Percentiles rank a stretch among this genome's conserved stretches.
These are phyloP conservation scores for Nomada fabriciana DNA, from an alignment of 2,888 invertebrate species.

Conservation along the genomic window DNA sequence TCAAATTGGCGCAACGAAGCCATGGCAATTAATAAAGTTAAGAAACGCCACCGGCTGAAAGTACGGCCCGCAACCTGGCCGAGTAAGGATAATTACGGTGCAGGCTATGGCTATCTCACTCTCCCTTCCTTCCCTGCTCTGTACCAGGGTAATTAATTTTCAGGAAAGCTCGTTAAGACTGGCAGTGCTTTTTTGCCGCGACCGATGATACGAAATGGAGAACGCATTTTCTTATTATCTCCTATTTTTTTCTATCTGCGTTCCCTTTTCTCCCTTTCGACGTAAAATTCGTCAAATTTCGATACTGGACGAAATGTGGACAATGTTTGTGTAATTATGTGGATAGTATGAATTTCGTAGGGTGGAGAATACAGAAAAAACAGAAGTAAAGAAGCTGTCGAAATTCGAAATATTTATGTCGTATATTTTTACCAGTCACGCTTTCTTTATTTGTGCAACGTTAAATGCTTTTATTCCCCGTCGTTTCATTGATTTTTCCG, in stretches of 20 bases:
- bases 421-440: too few species aligned
- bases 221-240: background rate
- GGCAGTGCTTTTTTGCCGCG: background rate
- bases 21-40: slow-evolving; percentile 68
- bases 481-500: background rate
- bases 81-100: slow-evolving; percentile 51
- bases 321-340: too few species aligned
- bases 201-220: background rate
- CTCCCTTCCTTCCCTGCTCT: background rate
- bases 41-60: slow-evolving; percentile 61
- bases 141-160: slow-evolving; percentile 42
- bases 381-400: too few species aligned
- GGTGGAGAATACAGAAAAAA: too few species aligned
- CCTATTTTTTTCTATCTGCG: background rate
- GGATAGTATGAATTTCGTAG: too few species aligned
- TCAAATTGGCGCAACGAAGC: slow-evolving; percentile 64
- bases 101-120: slow-evolving; percentile 7
- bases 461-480: background rate
- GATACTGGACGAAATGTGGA: too few species aligned
- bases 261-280: too few species aligned
- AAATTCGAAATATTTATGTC: too few species aligned
- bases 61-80: slow-evolving; percentile 42
- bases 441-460: too few species aligned
- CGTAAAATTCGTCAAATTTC: too few species aligned
- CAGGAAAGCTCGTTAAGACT: slow-evolving; percentile 25